Evolutionary conservation across 2,888 invertebrate genomes (phyloP), one percentile per base, ranked within the genome.

Genomic region (Brachylomia viminalis): DNA sequence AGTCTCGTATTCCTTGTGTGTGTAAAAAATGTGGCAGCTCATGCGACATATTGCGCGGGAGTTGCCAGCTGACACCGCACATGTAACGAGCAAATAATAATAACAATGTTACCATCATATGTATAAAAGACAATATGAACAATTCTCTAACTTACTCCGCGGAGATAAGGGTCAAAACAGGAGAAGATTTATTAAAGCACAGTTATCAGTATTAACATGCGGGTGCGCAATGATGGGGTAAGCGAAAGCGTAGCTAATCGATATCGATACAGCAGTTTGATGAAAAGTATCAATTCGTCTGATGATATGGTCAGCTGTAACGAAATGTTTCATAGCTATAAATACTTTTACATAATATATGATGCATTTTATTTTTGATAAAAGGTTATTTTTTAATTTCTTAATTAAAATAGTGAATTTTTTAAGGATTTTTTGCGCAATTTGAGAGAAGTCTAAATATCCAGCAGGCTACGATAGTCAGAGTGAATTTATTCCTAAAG

Each of bases 161-260:
- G 20, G 80, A 56, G 66, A 88, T 91, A 93, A 88, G 88, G 80
- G 72, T 87, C 80, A 88, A 69, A 82, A 83, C 75, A 83, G 77
- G 71, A 80, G 89, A 89, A 89, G 75, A 82, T 74, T 68, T 82
- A 88, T 83, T 84, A 86, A 85, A 90, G 91, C 88, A 77, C 79
- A 82, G 88, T 86, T 92, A 92, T 92, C 90, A 89, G 89, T 91
- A 92, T 91, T 91, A 92, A 91, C 89, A 94, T 93, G 92, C 93
- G 93, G 93, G 92, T 84, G 83, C 68, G 69, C 91, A 93, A 93
- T 88, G 95, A 86, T 86, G 93, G 52, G 69, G 70, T n/a, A 17
- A 70, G 56, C 56, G 72, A 72, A 72, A 76, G 76, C 70, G 80
- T 74, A 84, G 79, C 74, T 74, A 86, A 88, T 90, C 89, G 85